Evolutionary conservation across 2,113 vertebrate genomes (phyloP), one percentile per base, ranked within the genome.

Genomic region (Sterna hirundo): DNA sequence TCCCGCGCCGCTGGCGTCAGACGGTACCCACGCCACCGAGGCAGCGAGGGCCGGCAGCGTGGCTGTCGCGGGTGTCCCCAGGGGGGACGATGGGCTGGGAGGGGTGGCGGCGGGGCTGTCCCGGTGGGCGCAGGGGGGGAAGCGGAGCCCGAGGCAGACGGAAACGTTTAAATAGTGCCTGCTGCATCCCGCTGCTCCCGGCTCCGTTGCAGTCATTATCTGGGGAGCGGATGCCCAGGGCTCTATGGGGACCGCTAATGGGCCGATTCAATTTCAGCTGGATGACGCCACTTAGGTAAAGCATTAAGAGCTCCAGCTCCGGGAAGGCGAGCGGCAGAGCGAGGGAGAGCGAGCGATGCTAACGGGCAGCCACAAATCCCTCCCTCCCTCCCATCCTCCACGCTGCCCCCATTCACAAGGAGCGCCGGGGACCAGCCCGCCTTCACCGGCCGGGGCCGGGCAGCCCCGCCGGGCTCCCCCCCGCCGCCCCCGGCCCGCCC

Each of bases 271-370:
- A 95, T 98, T 98, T 97, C 98, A 97, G 96, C 97, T 84, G 97
- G 96, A 98, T 98, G 98, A 98, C 98, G 98, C 98, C 98, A 98
- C 98, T 98, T 95, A 90, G 98, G 93, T 90, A 96, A 96, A 96
- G 97, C 98, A 96, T 98, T 98, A 98, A 98, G 97, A 97, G 97
- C 97, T 96, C 65, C 91, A 92, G 97, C 97, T 98, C 97, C 97
- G 97, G 97, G 98, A 98, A 98, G 90, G 95, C 94, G 52, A 97
- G 93, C 93, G 94, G 71, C 93, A 90, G 83, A 88, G 82, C 40
- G 86, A 60, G 62, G 80, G 94, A 62, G 87, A 90, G 97, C 52
- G 95, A 91, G 92, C 66, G 95, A 97, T 96, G 95, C 85, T 89
- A 90, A 77, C 72, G 95, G 92, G 97, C 87, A 95, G 95, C 96